Percentiles rank a stretch among this genome's conserved stretches.
Evolutionary conservation across 2,888 invertebrate genomes (phyloP).

Genomic region (Drosophila lutescens): DNA sequence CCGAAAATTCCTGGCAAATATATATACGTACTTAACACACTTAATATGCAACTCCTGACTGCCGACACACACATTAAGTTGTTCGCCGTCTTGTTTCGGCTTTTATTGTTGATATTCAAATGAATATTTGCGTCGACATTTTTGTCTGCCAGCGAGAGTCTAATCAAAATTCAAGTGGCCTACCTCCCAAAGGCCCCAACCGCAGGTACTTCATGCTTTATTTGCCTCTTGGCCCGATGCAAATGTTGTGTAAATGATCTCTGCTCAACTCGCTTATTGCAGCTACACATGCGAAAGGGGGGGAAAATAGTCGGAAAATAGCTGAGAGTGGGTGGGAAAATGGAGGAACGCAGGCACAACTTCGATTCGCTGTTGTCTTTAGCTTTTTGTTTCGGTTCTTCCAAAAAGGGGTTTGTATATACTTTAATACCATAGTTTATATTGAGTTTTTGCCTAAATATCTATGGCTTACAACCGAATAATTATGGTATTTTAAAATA

Average conservation of each 20-base stretch:
- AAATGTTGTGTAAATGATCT: constrained; percentile 77
- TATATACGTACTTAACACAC: background rate
- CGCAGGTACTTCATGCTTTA: constrained; percentile 5
- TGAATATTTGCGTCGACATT: constrained; percentile 40
- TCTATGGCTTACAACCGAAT: too few relatives aligned
- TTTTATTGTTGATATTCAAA: constrained; percentile 54
- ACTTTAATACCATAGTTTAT: too few relatives aligned
- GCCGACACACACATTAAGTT: constrained; percentile 62
- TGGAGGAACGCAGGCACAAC: background rate
- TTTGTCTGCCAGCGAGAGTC: constrained; percentile 23
- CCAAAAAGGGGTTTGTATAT: background rate
- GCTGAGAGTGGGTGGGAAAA: background rate
- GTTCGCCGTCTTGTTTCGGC: constrained; percentile 55
- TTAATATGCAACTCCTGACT: constrained; percentile 20
- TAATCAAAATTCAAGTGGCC: constrained; percentile 59
- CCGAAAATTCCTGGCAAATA: background rate
- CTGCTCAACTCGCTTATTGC: constrained; percentile 61
- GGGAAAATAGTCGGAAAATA: background rate
- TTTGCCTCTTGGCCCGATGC: constrained; percentile 49
- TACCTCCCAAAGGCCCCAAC: background rate
- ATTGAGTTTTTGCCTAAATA: background rate
- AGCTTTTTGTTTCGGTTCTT: background rate
- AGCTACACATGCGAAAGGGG: constrained; percentile 56
- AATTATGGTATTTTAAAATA: too few relatives aligned
- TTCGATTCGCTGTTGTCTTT: constrained; percentile 32